Percentiles rank a stretch among this genome's conserved stretches.
phyloP scores from a whole-genome alignment of 2,113 vertebrate genomes.

The Pomatostomus ruficeps region DNA sequence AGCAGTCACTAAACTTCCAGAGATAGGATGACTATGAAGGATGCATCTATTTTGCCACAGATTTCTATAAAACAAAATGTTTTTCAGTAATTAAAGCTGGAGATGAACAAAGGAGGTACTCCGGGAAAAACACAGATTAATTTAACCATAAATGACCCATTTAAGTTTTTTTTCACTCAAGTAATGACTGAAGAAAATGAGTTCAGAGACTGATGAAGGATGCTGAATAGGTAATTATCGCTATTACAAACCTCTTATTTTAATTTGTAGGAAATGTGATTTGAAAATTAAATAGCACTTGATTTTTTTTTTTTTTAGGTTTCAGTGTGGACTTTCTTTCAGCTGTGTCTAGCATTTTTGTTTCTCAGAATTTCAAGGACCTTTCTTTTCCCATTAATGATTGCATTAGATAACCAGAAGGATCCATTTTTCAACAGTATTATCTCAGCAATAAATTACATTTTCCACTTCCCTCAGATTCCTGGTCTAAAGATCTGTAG shows the following conservation, averaged over 20 bases:
- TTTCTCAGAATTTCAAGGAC: constrained; percentile 27
- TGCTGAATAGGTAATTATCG: constrained; percentile 34
- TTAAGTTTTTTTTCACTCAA: constrained; percentile 18
- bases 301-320: not conserved
- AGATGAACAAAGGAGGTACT: constrained; percentile 31
- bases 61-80: constrained; percentile 6
- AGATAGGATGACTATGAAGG: constrained; percentile 10
- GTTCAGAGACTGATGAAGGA: constrained; percentile 50
- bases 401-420: not conserved
- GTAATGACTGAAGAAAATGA: constrained; percentile 44
- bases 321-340: not conserved
- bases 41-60: constrained; percentile 5
- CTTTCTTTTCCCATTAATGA: constrained; percentile 8
- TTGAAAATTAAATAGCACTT: constrained; percentile 55
- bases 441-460: constrained; percentile 21
- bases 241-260: constrained; percentile 49
- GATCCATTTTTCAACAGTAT: constrained; percentile 3
- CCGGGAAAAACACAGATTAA: constrained; percentile 20
- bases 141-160: constrained; percentile 52
- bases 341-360: not conserved
- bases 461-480: not conserved
- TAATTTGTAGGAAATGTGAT: constrained; percentile 52
- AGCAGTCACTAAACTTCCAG: not conserved
- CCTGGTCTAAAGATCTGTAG: not conserved
- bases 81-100: constrained; percentile 43